Conservation (phyloP, 1,140 invertebrate species). For the Magallana gigas region DNA sequence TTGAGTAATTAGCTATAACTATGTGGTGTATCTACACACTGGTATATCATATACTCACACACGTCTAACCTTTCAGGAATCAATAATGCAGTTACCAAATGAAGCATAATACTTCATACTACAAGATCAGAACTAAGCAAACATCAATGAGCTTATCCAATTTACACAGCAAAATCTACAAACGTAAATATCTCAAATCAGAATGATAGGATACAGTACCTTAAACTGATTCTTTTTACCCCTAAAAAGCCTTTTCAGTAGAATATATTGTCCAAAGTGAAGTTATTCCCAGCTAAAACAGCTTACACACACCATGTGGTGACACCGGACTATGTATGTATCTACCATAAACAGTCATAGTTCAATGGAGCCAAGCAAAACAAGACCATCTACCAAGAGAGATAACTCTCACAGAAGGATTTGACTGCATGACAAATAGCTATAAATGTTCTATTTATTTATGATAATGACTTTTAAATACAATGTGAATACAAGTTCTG, state of each 20-base stretch:
- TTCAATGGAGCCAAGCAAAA: slow-evolving; percentile 9
- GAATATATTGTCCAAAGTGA: slow-evolving; percentile 9
- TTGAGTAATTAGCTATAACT: not conserved
- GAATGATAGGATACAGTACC: not conserved
- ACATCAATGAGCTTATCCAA: not conserved
- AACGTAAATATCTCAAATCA: not conserved
- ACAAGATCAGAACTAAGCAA: not conserved
- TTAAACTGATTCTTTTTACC: not conserved
- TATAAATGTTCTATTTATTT: no score
- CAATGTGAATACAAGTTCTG: no score
- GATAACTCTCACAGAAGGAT: not conserved
- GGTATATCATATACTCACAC: no score
- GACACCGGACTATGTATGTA: not conserved
- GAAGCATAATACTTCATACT: not conserved
- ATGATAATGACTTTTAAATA: no score
- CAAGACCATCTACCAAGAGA: not conserved
- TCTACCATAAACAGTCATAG: slow-evolving; percentile 26
- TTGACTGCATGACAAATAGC: no score
- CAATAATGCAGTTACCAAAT: slow-evolving; percentile 26
- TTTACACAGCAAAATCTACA: not conserved
- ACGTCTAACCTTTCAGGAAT: not conserved
- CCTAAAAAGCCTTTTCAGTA: not conserved
- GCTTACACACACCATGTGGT: slow-evolving; percentile 17
- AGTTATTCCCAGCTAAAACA: not conserved
- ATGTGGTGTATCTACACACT: not conserved